Conservation (phyloP, 2,797 vertebrate species). For the Tachyglossus aculeatus region DNA sequence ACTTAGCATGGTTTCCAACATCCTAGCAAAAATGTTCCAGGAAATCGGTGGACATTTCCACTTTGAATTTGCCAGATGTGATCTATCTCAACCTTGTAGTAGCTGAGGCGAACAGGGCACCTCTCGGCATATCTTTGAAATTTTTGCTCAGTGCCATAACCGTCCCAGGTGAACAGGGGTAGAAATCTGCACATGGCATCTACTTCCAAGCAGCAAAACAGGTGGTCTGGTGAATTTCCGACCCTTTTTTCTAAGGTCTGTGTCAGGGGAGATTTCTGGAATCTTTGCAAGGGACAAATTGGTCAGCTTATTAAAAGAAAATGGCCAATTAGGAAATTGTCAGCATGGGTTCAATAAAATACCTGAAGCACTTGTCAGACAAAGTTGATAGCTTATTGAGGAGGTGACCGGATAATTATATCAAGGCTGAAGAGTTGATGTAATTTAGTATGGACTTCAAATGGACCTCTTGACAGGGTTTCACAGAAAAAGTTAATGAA, state of each 20-base stretch:
- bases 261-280: constrained; percentile 2
- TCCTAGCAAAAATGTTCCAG: not conserved
- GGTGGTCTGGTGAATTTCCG: not conserved
- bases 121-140: not conserved
- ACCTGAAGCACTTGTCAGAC: constrained; percentile 51
- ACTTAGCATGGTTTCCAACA: not conserved
- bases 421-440: constrained; percentile 36
- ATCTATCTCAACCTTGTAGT: constrained; percentile 8
- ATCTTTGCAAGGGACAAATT: constrained; percentile 35
- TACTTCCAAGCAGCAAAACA: not conserved
- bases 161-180: not conserved
- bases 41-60: not conserved
- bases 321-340: constrained; percentile 32
- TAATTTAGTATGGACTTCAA: constrained; percentile 53
- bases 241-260: constrained; percentile 23
- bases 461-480: constrained; percentile 53
- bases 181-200: not conserved
- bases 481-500: constrained; percentile 62
- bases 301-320: constrained; percentile 38
- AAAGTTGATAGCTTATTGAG: constrained; percentile 38
- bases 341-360: constrained; percentile 40
- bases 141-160: not conserved
- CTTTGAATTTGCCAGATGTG: not conserved
- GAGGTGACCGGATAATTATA: constrained; percentile 43
- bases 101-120: not conserved